Conservation (phyloP, 2,113 vertebrate genomes). For the Ceyx melanurus region DNA sequence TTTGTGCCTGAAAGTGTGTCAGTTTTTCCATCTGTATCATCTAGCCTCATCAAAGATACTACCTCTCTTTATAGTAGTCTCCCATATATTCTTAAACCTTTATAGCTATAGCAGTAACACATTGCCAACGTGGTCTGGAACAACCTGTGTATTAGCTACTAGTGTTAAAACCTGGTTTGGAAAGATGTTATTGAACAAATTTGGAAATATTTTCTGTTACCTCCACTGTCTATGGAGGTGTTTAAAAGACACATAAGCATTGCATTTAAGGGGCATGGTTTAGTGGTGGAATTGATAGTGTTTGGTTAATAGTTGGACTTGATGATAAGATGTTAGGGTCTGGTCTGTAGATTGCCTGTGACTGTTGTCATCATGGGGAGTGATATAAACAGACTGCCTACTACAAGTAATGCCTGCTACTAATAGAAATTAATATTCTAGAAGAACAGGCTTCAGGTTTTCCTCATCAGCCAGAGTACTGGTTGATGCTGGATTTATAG, state of each 20-base stretch:
- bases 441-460: not conserved
- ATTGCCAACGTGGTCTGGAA: not conserved
- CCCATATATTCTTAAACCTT: not conserved
- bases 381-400: not conserved
- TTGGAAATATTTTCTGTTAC: not conserved
- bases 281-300: not conserved
- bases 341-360: not conserved
- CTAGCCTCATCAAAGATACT: not conserved
- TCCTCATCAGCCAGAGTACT: not conserved
- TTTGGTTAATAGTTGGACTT: accelerated
- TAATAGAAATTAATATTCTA: not conserved
- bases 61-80: not conserved
- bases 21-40: not conserved
- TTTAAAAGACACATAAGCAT: accelerated
- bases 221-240: not conserved
- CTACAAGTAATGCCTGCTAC: not conserved
- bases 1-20: not conserved
- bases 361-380: not conserved
- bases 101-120: not conserved
- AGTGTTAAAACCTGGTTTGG: not conserved
- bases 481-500: not conserved
- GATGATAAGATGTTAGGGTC: not conserved
- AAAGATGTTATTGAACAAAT: not conserved
- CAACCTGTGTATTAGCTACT: not conserved
- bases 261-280: not conserved